Percentiles rank a stretch among this genome's conserved stretches.
Conservation (phyloP, 2,113 vertebrate genomes). For the Sphaerodactylus townsendi region DNA sequence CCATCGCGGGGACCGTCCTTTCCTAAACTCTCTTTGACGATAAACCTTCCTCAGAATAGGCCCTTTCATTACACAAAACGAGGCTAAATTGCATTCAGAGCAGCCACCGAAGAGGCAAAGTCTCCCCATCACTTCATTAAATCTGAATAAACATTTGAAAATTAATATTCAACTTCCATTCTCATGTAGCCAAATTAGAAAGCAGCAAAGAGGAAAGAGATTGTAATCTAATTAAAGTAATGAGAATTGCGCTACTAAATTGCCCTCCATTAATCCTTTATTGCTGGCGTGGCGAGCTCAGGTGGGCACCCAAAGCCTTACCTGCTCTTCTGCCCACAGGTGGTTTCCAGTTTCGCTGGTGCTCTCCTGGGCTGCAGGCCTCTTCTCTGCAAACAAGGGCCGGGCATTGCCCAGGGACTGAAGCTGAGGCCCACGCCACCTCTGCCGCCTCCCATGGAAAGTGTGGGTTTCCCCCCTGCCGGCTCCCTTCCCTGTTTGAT, state of each 20-base stretch:
- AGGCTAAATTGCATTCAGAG: constrained; percentile 21
- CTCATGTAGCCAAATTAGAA: constrained; percentile 67
- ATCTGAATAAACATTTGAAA: constrained; percentile 62
- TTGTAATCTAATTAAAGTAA: constrained; percentile 74
- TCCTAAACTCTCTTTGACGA: too few species aligned
- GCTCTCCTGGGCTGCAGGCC: background rate
- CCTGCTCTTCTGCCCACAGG: background rate
- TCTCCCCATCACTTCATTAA: constrained; percentile 60
- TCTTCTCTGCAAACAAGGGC: background rate
- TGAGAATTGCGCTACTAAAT: constrained; percentile 71
- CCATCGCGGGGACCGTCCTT: too few species aligned
- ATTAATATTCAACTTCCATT: constrained; percentile 72
- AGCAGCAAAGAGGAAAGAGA: constrained; percentile 68
- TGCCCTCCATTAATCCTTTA: constrained; percentile 66
- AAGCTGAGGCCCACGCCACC: background rate
- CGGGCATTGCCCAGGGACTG: background rate
- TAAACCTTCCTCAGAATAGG: background rate
- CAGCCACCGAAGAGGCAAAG: constrained; percentile 28
- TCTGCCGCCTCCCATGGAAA: background rate
- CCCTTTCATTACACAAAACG: constrained; percentile 18
- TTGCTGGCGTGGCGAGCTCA: constrained; percentile 35
- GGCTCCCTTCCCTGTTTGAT: background rate
- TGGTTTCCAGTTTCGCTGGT: background rate
- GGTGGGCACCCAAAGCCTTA: constrained; percentile 9
- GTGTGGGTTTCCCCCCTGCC: background rate